Evolutionary conservation across 1,140 invertebrate species (phyloP), one percentile per base, ranked within the genome.

Genomic region (Drosophila lowei): DNA sequence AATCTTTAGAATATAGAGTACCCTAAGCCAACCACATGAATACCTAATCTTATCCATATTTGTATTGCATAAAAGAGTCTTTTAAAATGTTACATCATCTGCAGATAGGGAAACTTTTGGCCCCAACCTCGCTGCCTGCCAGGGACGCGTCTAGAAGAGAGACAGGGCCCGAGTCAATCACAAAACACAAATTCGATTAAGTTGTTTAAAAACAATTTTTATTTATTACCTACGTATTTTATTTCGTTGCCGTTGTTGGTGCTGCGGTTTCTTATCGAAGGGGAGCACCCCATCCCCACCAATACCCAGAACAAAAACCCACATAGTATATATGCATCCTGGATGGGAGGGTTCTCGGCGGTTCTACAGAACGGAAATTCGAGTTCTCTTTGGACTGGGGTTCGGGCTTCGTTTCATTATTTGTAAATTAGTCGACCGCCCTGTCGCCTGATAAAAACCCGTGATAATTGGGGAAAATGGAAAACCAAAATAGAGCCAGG

Each of bases 181-280:
- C 61, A 88, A 78, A 86, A 88, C 77, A 81, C 83, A 86, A 86
- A 86, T 86, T 86, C 81, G 83, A 86, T 86, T 78, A 88, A 88
- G 81, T 86, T 86, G 83, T 86, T 86, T 86, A 86, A 88, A 86
- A 88, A 86, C 83, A 88, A 86, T 86, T 86, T 85, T 88, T 79
- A 75, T 86, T 86, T 86, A 86, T 88, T 88, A 72, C 83, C 78
- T 58, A 74, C 50, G 60, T 57, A 58, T 67, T 79, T 79, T 59
- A 72, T 72, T 79, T 62, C 74, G 58, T 72, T 18, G 42, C 47
- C 52, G 73, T 64, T 59, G 68, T 62, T 73, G 64, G 60, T 53
- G 52, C 64, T 77, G 73, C 61, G 71, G 79, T 67, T 60, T 60
- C 48, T 67, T 70, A 60, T 55, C 66, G 38, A 38, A 59, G 43